These are phyloP conservation scores for Coccyzus lansbergi DNA, from an alignment of 2,797 vertebrate genomes.

Conservation along the genomic window DNA sequence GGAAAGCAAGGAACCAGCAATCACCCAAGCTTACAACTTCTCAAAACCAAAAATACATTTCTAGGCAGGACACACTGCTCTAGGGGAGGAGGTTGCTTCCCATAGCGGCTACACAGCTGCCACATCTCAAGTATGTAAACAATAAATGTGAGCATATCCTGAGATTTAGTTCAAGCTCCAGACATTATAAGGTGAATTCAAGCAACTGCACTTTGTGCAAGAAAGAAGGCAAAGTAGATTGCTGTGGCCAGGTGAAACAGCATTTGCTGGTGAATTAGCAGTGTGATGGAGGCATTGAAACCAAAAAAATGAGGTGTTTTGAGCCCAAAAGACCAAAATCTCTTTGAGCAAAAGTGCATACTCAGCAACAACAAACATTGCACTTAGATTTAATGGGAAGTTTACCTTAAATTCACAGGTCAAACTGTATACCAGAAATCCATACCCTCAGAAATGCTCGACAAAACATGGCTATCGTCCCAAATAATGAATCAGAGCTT, in stretches of 20 bases:
- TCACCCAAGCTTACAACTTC: background rate
- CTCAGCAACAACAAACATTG: rapidly evolving
- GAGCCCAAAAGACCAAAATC: background rate
- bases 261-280: too few species aligned
- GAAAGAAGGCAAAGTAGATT: background rate
- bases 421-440: background rate
- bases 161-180: background rate
- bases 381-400: background rate
- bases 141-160: background rate
- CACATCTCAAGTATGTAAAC: background rate
- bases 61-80: background rate
- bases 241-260: too few species aligned
- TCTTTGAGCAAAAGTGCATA: background rate
- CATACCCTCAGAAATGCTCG: background rate
- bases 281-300: background rate
- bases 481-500: background rate
- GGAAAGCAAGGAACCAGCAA: background rate
- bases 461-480: background rate
- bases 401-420: background rate
- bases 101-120: background rate
- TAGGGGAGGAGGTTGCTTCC: background rate
- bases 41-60: background rate
- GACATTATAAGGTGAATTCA: background rate
- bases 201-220: background rate
- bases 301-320: rapidly evolving